Percentiles rank a stretch among this genome's conserved stretches.
These are phyloP conservation scores for Syngnathus acus DNA, from an alignment of 2,797 vertebrate genomes.

Conservation along the genomic window DNA sequence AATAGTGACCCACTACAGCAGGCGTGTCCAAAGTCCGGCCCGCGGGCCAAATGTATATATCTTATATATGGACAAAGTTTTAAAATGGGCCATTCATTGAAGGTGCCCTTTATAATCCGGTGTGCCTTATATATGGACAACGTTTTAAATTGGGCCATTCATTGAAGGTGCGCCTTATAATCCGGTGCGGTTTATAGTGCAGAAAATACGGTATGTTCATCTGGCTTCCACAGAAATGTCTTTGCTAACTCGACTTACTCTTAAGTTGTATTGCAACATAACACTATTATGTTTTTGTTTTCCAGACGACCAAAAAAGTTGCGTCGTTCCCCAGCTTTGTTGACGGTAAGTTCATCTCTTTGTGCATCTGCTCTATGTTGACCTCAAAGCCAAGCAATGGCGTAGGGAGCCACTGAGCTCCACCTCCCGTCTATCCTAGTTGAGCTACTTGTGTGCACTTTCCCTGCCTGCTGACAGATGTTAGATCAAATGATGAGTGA, in stretches of 20 bases:
- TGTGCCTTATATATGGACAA: too few relatives aligned
- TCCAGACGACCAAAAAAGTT: conserved; percentile 86
- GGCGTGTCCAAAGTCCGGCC: too few relatives aligned
- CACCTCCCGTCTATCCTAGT: conserved; percentile 5
- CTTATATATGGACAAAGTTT: too few relatives aligned
- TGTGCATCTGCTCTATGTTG: conserved; percentile 28
- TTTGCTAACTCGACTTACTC: neutral
- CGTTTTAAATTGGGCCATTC: too few relatives aligned
- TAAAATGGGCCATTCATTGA: too few relatives aligned
- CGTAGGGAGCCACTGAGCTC: conserved; percentile 16
- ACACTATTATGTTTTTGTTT: conserved; percentile 25
- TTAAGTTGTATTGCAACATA: neutral
- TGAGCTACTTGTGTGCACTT: conserved; percentile 8
- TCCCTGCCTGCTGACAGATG: conserved; percentile 24
- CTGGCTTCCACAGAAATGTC: neutral
- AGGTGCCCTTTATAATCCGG: too few relatives aligned
- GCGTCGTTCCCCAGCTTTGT: conserved; percentile 96
- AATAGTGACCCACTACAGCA: too few relatives aligned
- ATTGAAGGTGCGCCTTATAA: too few relatives aligned
- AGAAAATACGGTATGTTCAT: neutral
- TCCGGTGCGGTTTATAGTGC: too few relatives aligned
- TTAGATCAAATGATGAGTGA: conserved; percentile 25
- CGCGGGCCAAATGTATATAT: too few relatives aligned
- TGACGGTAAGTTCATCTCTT: conserved; percentile 80
- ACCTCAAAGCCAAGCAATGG: conserved; percentile 9